Evolutionary conservation across 2,113 vertebrate species (phyloP), one percentile per base, ranked within the genome.

Genomic region (Empidonax alnorum): DNA sequence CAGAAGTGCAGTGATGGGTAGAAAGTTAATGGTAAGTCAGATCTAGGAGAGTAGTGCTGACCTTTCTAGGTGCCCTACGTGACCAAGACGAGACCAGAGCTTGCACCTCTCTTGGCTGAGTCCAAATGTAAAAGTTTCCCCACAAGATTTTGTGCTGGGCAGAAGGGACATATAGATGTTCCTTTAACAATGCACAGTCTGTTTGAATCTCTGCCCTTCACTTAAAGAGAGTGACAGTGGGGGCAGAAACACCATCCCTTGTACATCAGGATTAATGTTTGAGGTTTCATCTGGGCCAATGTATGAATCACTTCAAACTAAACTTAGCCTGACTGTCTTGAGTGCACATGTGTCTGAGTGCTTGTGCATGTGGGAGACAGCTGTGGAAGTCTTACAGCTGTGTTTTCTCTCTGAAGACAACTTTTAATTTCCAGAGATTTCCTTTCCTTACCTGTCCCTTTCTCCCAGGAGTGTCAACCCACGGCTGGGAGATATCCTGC

Each of bases 401-500:
- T 59, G 15, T 44, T 75, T 86, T 65, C 41, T 52, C 62, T 81
- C 47, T 63, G 75, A 78, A 78, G 67, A 25, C 21, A 53, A 53
- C 35, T 28, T 24, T 18, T 42, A 12, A 68, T 76, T 86, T 87
- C 44, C 44, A 46, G 27, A 76, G 27, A 68, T 61, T 44, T 68
- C 50, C 31, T 7, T 74, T 74, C 20, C 37, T 91, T 83, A 35
- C 24, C 49, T 50, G 12, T 55, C 39, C 86, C 63, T 90, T 42
- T 90, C 44, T 31, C 50, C 5, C 12, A 99, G 99, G 99, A 98
- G 97, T 7, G 74, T 95, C 41, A 99, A 99, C 77, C 99, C 99
- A 27, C 98, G 99, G 13, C 98, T 99, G 1, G 99, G 99, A 83
- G 99, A 99, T 79, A 99, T 99, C 96, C 98, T 99, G 23, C 99